A percentile compares a stretch with the other conserved stretches of the same genome.
Evolutionary conservation across 2,888 invertebrate species (phyloP).

Genomic region (Pollenia angustigena): DNA sequence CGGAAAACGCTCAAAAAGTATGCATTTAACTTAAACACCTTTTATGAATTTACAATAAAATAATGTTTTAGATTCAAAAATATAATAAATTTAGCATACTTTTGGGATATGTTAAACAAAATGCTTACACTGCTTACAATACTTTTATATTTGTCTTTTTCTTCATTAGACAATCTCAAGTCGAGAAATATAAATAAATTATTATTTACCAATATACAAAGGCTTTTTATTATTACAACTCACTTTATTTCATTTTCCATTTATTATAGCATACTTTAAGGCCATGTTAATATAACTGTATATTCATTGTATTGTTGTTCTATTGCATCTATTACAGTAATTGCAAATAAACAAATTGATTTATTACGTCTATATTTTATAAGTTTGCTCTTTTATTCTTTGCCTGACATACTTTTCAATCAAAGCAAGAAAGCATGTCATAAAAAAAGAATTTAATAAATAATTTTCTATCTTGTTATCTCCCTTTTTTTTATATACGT

Average conservation of each 20-base stretch:
- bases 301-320: not conserved
- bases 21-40: too few species aligned
- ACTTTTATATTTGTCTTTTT: too few species aligned
- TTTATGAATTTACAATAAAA: not conserved
- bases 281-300: not conserved
- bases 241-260: not conserved
- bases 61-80: not conserved
- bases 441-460: slow-evolving; percentile 6
- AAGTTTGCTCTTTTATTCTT: not conserved
- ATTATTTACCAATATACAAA: too few species aligned
- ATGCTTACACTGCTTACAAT: too few species aligned
- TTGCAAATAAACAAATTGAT: slow-evolving; percentile 20
- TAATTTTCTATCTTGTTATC: not conserved
- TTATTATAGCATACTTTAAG: not conserved
- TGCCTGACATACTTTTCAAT: not conserved
- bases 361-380: not conserved
- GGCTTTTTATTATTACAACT: not conserved
- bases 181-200: too few species aligned
- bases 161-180: too few species aligned
- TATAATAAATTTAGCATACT: not conserved
- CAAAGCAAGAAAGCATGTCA: not conserved
- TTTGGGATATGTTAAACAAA: not conserved
- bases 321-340: not conserved
- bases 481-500: too few species aligned
- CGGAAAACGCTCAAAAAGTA: too few species aligned